Evolutionary conservation across 2,888 invertebrate species (phyloP).

Genomic region (Acanthopleura granulata): DNA sequence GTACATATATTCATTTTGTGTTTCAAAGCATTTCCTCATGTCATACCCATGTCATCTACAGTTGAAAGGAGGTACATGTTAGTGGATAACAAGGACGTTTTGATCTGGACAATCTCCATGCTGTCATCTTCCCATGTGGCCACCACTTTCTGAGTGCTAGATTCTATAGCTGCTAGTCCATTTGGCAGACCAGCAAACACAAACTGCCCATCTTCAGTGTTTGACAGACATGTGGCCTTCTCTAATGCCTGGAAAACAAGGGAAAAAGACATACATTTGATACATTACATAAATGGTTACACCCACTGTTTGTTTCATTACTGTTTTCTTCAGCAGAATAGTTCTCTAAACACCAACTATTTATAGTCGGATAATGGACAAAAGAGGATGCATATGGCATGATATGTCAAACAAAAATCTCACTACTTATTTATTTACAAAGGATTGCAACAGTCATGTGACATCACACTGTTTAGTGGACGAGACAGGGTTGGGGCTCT

Average conservation of each 20-base stretch:
- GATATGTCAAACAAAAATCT: too few relatives aligned
- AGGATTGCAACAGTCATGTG: too few relatives aligned
- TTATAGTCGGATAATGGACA: too few relatives aligned
- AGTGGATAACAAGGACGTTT: conserved; percentile 40
- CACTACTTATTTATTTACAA: too few relatives aligned
- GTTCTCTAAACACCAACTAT: too few relatives aligned
- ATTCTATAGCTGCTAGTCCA: conserved; percentile 55
- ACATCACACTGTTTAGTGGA: too few relatives aligned
- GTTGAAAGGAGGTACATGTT: conserved; percentile 50
- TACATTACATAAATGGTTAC: too few relatives aligned
- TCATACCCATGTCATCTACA: conserved; percentile 64
- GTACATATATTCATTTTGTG: not conserved
- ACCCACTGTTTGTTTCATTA: too few relatives aligned
- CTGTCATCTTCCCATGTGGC: conserved; percentile 57
- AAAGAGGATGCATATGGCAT: too few relatives aligned
- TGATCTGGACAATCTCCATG: conserved; percentile 50
- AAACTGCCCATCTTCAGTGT: conserved; percentile 55
- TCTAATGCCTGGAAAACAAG: conserved; percentile 41
- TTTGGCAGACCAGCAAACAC: conserved; percentile 58
- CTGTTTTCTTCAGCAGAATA: too few relatives aligned
- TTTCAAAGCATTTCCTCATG: not conserved
- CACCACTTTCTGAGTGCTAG: conserved; percentile 42
- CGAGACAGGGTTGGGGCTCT: too few relatives aligned
- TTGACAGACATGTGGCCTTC: conserved; percentile 48
- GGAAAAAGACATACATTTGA: too few relatives aligned